Evolutionary conservation across 2,113 vertebrate genomes (phyloP).

Genomic region (Thalassoma bifasciatum): DNA sequence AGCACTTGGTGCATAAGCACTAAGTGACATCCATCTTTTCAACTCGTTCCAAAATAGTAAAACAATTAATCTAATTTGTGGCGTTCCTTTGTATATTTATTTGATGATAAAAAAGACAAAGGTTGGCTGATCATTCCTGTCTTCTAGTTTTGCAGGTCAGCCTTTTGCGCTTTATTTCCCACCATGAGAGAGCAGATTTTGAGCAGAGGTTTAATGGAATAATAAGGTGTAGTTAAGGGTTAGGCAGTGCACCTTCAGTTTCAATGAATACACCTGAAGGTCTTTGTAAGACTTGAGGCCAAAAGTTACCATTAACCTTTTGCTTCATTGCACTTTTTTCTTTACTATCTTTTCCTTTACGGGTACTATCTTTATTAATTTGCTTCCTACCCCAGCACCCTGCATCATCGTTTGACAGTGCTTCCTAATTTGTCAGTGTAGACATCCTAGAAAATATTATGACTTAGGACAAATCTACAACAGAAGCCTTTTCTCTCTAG

Average conservation of each 20-base stretch:
- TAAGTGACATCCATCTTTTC: not conserved
- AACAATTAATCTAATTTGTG: not conserved
- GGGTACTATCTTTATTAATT: not conserved
- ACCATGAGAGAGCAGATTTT: conserved; percentile 26
- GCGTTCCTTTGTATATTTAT: not conserved
- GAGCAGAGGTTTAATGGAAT: not conserved
- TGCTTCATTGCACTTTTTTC: not conserved
- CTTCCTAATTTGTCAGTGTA: no score
- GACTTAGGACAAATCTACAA: no score
- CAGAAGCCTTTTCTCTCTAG: no score
- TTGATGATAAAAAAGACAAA: not conserved
- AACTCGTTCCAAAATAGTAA: not conserved
- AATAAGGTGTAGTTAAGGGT: not conserved
- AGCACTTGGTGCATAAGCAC: not conserved
- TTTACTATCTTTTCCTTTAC: not conserved
- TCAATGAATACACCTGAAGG: not conserved
- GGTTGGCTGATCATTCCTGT: not conserved
- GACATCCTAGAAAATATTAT: no score
- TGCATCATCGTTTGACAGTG: not conserved
- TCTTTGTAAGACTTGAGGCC: not conserved
- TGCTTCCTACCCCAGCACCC: not conserved
- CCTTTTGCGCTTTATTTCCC: conserved; percentile 5
- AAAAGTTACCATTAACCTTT: conserved; percentile 1
- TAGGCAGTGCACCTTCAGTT: not conserved
- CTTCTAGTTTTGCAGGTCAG: conserved; percentile 15